Percentiles rank a stretch among this genome's conserved stretches.
Evolutionary conservation across 2,113 vertebrate species (phyloP).

Genomic region (Prionailurus viverrinus): DNA sequence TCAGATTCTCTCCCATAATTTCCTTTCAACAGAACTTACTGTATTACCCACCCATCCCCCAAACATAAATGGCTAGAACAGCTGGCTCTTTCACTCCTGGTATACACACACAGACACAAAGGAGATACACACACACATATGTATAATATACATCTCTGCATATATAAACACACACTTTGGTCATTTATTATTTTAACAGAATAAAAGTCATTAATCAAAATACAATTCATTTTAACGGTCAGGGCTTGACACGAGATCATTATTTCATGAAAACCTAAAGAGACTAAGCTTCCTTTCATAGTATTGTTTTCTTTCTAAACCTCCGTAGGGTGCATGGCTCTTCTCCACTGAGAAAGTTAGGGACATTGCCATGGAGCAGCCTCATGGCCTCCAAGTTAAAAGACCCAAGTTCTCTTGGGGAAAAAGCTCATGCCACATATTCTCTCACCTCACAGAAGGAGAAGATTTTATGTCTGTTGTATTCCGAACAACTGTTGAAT

Average conservation of each 20-base stretch:
- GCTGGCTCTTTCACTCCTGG: conserved; percentile 79
- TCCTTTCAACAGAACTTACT: conserved; percentile 79
- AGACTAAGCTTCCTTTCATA: conserved; percentile 60
- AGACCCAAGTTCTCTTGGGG: neutral
- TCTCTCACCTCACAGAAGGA: neutral
- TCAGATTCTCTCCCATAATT: conserved; percentile 77
- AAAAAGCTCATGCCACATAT: neutral
- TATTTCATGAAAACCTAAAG: conserved; percentile 59
- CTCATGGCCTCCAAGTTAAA: neutral
- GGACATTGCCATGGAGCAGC: neutral
- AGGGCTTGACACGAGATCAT: conserved; percentile 58
- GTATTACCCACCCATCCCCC: conserved; percentile 35
- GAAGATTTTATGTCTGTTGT: neutral
- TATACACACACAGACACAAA: conserved; percentile 69
- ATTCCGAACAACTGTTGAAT: neutral
- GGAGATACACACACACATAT: conserved; percentile 35
- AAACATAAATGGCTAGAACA: conserved; percentile 78
- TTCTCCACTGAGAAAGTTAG: conserved; percentile 48
- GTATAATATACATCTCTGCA: conserved; percentile 69
- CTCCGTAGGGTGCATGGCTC: conserved; percentile 30
- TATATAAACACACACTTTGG: conserved; percentile 73
- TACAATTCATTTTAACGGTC: conserved; percentile 75
- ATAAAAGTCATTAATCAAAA: conserved; percentile 80
- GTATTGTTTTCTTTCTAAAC: conserved; percentile 72
- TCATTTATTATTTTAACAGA: conserved; percentile 77